A percentile compares a stretch with the other conserved stretches of the same genome.
Conservation (phyloP, 2,797 vertebrate species). For the Melanotaenia maccullochi region DNA sequence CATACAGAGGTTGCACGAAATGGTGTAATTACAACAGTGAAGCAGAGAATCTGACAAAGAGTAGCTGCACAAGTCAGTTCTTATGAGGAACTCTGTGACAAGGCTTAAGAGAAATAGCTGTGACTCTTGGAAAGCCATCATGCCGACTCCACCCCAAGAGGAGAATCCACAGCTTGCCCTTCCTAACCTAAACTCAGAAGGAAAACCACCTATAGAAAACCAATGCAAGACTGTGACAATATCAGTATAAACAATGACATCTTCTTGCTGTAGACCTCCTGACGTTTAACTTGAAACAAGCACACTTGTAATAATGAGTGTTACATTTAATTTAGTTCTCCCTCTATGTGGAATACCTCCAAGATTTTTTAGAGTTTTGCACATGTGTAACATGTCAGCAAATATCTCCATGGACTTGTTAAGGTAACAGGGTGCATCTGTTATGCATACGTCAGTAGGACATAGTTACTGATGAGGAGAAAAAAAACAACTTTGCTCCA, state of each 20-base stretch:
- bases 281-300: not conserved
- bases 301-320: not conserved
- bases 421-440: not conserved
- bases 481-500: no score
- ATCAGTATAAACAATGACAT: not conserved
- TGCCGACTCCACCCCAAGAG: not conserved
- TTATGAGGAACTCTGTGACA: no score
- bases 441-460: no score
- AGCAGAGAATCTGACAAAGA: no score
- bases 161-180: not conserved
- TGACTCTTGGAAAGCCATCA: no score
- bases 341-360: not conserved
- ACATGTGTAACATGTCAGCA: not conserved
- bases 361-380: no score
- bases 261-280: not conserved
- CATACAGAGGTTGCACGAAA: no score
- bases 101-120: no score
- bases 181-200: not conserved
- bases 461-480: no score
- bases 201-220: not conserved
- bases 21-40: no score
- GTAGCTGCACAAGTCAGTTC: no score
- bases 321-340: not conserved
- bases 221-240: no score
- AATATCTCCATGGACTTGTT: not conserved